Percentiles rank a stretch among this genome's conserved stretches.
phyloP scores from a whole-genome alignment of 2,888 invertebrate genomes.

The Pristionchus arcanus region DNA sequence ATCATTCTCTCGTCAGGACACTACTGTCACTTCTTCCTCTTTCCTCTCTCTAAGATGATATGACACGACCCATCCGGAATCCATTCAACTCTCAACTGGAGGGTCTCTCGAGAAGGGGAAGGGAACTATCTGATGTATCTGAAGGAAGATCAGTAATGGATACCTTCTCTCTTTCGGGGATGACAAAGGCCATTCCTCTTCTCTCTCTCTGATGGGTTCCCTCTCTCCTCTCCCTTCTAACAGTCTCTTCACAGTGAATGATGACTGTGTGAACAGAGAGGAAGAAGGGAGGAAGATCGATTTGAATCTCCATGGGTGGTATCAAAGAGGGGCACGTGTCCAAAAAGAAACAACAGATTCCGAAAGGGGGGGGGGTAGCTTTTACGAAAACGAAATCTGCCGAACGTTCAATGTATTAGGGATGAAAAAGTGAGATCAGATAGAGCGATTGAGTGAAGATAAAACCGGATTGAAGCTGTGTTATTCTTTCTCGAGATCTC shows the following conservation, averaged over 20 bases:
- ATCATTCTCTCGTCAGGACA: conserved; percentile 57
- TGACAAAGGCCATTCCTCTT: conserved; percentile 18
- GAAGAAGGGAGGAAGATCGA: conserved; percentile 43
- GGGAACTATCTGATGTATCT: background rate
- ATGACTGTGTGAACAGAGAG: conserved; percentile 31
- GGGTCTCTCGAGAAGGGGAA: background rate
- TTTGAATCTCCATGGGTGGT: conserved; percentile 2
- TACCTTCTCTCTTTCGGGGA: conserved; percentile 29
- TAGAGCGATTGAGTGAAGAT: conserved; percentile 5
- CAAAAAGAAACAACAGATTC: background rate
- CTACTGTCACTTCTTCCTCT: conserved; percentile 31
- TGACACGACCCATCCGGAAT: conserved; percentile 16
- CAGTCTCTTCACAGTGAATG: conserved; percentile 32
- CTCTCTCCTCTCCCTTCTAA: conserved; percentile 7
- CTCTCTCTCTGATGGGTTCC: conserved; percentile 3
- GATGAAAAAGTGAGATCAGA: background rate
- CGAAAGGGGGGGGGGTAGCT: background rate
- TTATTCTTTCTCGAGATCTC: conserved; percentile 13
- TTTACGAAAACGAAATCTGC: background rate
- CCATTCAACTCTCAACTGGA: background rate
- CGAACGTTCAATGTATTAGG: background rate
- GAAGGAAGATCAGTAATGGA: conserved; percentile 8
- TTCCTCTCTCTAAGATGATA: conserved; percentile 11
- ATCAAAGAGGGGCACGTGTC: background rate
- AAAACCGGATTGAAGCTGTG: conserved; percentile 4